Conservation (phyloP, 2,888 invertebrate species). For the Cataglyphis albicans region DNA sequence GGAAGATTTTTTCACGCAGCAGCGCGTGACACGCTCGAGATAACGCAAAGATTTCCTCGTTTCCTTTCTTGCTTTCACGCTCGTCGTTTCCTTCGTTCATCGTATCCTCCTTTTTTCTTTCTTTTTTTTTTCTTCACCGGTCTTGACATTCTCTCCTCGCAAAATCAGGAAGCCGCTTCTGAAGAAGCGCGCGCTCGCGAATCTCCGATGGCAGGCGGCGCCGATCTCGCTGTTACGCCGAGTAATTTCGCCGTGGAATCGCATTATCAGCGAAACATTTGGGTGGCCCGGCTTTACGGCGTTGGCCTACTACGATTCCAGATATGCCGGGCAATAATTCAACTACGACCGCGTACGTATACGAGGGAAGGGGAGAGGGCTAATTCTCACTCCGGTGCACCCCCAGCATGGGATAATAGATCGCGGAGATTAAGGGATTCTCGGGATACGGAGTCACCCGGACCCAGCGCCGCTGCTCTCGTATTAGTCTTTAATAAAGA, state of each 20-base stretch:
- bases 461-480: slow-evolving; percentile 28
- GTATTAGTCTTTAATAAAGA: slow-evolving; percentile 62
- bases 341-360: slow-evolving; percentile 63
- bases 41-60: slow-evolving; percentile 60
- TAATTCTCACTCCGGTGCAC: slow-evolving; percentile 76
- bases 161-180: slow-evolving; percentile 36
- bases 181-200: background rate
- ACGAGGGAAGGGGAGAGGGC: slow-evolving; percentile 64
- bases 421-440: slow-evolving; percentile 76
- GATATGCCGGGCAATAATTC: slow-evolving; percentile 73
- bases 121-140: background rate
- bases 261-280: slow-evolving; percentile 79
- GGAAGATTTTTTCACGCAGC: slow-evolving; percentile 29
- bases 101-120: background rate
- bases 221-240: slow-evolving; percentile 61
- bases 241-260: slow-evolving; percentile 70
- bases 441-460: slow-evolving; percentile 58
- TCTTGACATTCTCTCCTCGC: slow-evolving; percentile 28
- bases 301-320: slow-evolving; percentile 45
- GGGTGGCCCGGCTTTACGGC: slow-evolving; percentile 59
- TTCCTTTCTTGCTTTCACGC: slow-evolving; percentile 33
- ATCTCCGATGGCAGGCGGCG: background rate
- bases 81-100: slow-evolving; percentile 7
- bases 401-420: slow-evolving; percentile 74
- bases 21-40: slow-evolving; percentile 68